Evolutionary conservation across 1,140 invertebrate genomes (phyloP), one percentile per base, ranked within the genome.

Genomic region (Pogonomyrmex californicus): DNA sequence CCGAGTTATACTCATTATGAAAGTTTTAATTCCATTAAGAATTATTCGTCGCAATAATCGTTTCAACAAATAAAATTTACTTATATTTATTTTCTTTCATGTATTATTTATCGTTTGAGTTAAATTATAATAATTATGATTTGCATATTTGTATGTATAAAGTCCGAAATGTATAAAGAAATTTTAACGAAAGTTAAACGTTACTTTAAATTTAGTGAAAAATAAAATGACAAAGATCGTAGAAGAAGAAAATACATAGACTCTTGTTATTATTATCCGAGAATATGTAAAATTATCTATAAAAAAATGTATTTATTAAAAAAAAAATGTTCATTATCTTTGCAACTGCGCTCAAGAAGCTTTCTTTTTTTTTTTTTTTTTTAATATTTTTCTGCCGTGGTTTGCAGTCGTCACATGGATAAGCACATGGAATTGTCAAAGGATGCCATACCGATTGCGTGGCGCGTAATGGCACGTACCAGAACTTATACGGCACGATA

Each of bases 371-470:
- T 33, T 41, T 60, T 60, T 23, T 23, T 23, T 23, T 23, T 23
- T 23, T 23, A 23, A 30, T n/a, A 62, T 54, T 9, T 71, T 62
- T 68, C 10, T 41, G 49, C 70, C 17, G 81, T 60, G 78, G 63
- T 68, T 33, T 71, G 38, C 65, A 70, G 3, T 33, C n/a, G 4
- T 41, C 10, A 60, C 9, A 56, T 17, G 23, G 12, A 44, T 38
- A 36, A 58, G 10, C 23, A 30, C 1, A n/a, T 36, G 38, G 41
- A 62, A 86, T 81, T 86, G 85, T 81, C 62, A 36, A 68, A 86
- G 85, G 68, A 86, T 86, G 76, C 54, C 44, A 68, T n/a, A 49
- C 44, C 66, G 62, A 86, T 86, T 86, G 76, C 85, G 75, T 58
- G 62, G 9, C 38, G 33, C n/a, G 41, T 86, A 68, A 78, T 86